These are phyloP conservation scores for Ptilorrhoa leucosticta DNA, from an alignment of 2,113 vertebrate species.

Conservation along the genomic window DNA sequence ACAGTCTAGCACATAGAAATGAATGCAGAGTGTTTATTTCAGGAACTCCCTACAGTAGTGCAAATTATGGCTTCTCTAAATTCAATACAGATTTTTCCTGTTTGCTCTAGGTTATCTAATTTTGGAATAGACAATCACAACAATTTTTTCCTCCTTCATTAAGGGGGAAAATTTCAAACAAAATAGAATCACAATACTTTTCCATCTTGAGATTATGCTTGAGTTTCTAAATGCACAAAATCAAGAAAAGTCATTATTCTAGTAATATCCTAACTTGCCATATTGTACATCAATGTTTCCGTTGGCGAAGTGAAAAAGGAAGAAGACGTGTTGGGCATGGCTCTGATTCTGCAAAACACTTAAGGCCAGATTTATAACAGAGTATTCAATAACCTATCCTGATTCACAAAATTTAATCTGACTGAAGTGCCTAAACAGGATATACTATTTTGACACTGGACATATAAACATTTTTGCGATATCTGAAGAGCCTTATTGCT, in stretches of 20 bases:
- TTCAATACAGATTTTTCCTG: not conserved
- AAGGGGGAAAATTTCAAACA: not conserved
- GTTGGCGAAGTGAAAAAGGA: not conserved
- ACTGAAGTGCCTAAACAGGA: not conserved
- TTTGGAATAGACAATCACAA: not conserved
- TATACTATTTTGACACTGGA: not conserved
- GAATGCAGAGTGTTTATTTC: constrained; percentile 22
- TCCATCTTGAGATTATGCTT: not conserved
- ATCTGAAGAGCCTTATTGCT: not conserved
- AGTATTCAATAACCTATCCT: not conserved
- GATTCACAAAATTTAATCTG: not conserved
- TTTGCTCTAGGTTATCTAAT: not conserved
- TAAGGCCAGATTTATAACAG: not conserved
- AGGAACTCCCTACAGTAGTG: not conserved
- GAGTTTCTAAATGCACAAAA: not conserved
- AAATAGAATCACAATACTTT: not conserved
- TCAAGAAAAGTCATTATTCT: not conserved
- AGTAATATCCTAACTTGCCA: not conserved
- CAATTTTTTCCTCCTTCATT: not conserved
- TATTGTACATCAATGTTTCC: not conserved
- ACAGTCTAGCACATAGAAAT: not conserved
- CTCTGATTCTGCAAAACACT: not conserved
- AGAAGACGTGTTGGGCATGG: not conserved
- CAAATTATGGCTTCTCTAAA: constrained; percentile 6
- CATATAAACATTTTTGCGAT: not conserved